These are phyloP conservation scores for Pteruthius melanotis DNA, from an alignment of 2,113 vertebrate species.

Conservation along the genomic window DNA sequence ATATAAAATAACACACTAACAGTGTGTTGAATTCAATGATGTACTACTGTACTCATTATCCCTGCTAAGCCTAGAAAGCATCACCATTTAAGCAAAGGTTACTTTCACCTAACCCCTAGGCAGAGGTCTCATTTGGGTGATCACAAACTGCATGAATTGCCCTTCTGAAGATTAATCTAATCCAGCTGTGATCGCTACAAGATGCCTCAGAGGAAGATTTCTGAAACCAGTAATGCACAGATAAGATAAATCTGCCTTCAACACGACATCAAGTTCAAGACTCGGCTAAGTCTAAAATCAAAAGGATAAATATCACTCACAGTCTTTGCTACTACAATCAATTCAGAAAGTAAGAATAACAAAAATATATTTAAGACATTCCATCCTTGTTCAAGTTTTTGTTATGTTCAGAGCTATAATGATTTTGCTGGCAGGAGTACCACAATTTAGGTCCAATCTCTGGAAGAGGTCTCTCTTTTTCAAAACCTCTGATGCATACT, in stretches of 20 bases:
- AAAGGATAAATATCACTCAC: not conserved
- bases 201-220: not conserved
- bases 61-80: not conserved
- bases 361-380: not conserved
- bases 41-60: not conserved
- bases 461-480: not conserved
- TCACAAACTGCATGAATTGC: not conserved
- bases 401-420: not conserved
- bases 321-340: not conserved
- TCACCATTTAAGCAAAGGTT: not conserved
- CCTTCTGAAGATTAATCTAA: constrained; percentile 20
- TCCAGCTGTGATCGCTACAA: not conserved
- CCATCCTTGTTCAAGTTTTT: not conserved
- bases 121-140: not conserved
- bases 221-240: not conserved
- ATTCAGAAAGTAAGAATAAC: not conserved
- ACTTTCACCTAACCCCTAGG: not conserved
- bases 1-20: not conserved
- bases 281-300: not conserved
- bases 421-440: not conserved
- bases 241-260: not conserved
- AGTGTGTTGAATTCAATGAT: not conserved
- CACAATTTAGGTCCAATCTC: not conserved
- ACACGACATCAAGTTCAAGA: not conserved
- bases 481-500: not conserved